Percentiles rank a stretch among this genome's conserved stretches.
These are phyloP conservation scores for Liolophura sinensis DNA, from an alignment of 1,140 invertebrate genomes.

Conservation along the genomic window DNA sequence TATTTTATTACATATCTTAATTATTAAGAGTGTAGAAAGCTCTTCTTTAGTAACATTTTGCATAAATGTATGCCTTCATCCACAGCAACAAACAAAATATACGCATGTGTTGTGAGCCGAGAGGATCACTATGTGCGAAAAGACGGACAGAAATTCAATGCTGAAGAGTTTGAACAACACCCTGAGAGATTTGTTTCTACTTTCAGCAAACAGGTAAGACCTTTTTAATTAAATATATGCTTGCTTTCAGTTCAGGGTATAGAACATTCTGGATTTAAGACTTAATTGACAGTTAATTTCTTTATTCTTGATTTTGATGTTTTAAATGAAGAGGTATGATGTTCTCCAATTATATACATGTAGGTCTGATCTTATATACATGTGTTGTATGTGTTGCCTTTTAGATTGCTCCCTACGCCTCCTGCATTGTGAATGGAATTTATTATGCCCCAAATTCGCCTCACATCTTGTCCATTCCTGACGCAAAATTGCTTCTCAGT, in stretches of 20 bases:
- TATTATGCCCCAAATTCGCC: conserved; percentile 98
- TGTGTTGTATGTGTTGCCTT: conserved; percentile 28
- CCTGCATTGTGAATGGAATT: conserved; percentile 96
- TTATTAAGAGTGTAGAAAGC: too few relatives aligned
- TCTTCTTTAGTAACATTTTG: too few relatives aligned
- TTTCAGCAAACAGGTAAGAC: conserved; percentile 85
- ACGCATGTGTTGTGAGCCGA: conserved; percentile 89
- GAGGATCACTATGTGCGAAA: conserved; percentile 91
- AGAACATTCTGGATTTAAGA: too few relatives aligned
- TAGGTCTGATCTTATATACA: too few relatives aligned
- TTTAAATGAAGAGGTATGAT: too few relatives aligned
- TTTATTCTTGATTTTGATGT: too few relatives aligned
- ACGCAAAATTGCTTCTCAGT: conserved; percentile 91
- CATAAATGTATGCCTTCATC: too few relatives aligned
- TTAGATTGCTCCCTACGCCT: conserved; percentile 95
- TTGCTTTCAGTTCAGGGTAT: too few relatives aligned
- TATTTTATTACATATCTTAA: too few relatives aligned
- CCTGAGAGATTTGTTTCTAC: conserved; percentile 94
- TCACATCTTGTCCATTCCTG: conserved; percentile 94
- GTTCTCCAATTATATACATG: too few relatives aligned
- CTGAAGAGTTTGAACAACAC: conserved; percentile 87
- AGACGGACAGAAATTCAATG: conserved; percentile 84
- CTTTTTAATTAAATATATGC: too few relatives aligned
- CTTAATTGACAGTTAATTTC: too few relatives aligned
- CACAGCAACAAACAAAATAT: conserved; percentile 87